Evolutionary conservation across 2,888 invertebrate species (phyloP), one percentile per base, ranked within the genome.

Genomic region (Oscheius sp.): DNA sequence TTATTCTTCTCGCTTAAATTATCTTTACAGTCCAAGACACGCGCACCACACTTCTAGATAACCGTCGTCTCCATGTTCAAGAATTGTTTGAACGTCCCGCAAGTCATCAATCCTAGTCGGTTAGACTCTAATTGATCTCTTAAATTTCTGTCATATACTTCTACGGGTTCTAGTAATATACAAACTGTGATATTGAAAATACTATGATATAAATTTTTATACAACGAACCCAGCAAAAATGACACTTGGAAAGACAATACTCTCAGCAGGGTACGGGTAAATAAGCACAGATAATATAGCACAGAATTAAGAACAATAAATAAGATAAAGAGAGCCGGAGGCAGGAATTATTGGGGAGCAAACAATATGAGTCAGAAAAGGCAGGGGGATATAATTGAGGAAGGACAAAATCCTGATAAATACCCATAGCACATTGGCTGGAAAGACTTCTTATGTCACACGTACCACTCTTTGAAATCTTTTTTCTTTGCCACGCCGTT

Each of bases 381-480:
- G 70, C 59, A 70, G 59, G 35, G 23, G 45, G 58, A 70, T 49
- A 70, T 49, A 58, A 35, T 35, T 35, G 35, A 35, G 35, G 35
- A 45, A 16, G 59, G 29, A 29, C 21, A n/a, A 56, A 29, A 70
- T 69, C 69, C 56, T 69, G 66, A 66, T 52, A 52, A 66, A 21
- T 66, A 66, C 66, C 66, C 66, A 66, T 66, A 66, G 21, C 25
- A n/a, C 35, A 18, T 12, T n/a, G 21, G 43, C 43, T 6, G n/a
- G 18, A 29, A 23, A 27, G 52, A 66, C 27, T 13, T 29, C 13
- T n/a, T n/a, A n/a, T 27, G 55, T 78, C 74, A 86, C 71, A 86
- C 86, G 74, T 86, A 86, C 86, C 86, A 86, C 80, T 86, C 86
- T 69, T 86, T 86, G 76, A 86, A 86, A 74, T 86, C 86, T 68